These are phyloP conservation scores for Mesitornis unicolor DNA, from an alignment of 2,113 vertebrate genomes.

Conservation along the genomic window DNA sequence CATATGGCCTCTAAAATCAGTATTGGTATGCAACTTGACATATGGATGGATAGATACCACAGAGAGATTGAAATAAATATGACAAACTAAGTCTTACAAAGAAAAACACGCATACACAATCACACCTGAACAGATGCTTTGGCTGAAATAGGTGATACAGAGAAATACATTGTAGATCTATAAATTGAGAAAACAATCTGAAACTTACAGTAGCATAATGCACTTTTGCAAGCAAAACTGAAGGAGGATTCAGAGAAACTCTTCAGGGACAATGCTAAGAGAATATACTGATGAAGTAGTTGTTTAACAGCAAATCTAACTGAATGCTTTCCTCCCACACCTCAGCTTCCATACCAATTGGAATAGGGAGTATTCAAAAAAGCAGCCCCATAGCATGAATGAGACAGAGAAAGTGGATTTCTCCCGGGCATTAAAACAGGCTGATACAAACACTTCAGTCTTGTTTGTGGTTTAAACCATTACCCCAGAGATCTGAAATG, in stretches of 20 bases:
- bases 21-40: conserved; percentile 43
- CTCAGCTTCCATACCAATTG: background rate
- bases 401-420: conserved; percentile 57
- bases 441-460: conserved; percentile 45
- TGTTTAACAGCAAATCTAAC: background rate
- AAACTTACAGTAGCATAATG: conserved; percentile 35
- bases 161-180: conserved; percentile 41
- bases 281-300: background rate
- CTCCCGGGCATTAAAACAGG: conserved; percentile 59
- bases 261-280: conserved; percentile 6
- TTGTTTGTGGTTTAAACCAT: conserved; percentile 56
- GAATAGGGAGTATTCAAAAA: background rate
- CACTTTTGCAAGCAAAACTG: conserved; percentile 48
- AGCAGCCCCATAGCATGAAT: background rate
- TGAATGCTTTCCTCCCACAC: background rate
- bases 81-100: conserved; percentile 13
- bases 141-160: conserved; percentile 68
- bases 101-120: background rate
- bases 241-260: conserved; percentile 33
- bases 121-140: conserved; percentile 71
- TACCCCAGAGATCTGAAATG: conserved; percentile 69
- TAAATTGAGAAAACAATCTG: conserved; percentile 42
- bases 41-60: conserved; percentile 21
- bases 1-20: conserved; percentile 49
- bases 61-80: conserved; percentile 41